phyloP scores from a whole-genome alignment of 2,797 vertebrate species.

The Gymnocypris eckloni region DNA sequence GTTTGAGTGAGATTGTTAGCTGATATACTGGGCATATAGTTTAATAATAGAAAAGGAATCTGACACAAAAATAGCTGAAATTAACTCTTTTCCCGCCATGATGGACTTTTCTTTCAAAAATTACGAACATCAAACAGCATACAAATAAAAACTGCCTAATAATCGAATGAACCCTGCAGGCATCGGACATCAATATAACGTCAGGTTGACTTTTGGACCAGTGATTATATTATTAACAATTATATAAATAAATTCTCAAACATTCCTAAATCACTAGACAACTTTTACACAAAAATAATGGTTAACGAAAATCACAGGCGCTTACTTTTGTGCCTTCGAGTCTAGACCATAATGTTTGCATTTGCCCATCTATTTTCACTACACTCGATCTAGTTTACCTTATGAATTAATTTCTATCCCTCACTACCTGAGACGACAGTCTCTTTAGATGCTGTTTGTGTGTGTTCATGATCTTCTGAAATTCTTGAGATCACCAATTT shows the following conservation, averaged over 20 bases:
- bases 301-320: too few species aligned
- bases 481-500: conserved; percentile 10
- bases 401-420: not conserved
- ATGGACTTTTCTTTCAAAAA: too few species aligned
- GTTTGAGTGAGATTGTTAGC: not conserved
- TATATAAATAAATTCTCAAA: not conserved
- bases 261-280: not conserved
- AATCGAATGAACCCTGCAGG: too few species aligned
- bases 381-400: not conserved
- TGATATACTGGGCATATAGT: not conserved
- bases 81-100: too few species aligned
- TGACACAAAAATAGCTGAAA: not conserved
- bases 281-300: not conserved
- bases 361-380: not conserved
- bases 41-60: not conserved
- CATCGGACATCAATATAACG: too few species aligned
- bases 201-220: too few species aligned
- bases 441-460: not conserved
- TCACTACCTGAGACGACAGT: not conserved
- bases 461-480: conserved; percentile 14
- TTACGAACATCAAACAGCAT: too few species aligned
- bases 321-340: not conserved
- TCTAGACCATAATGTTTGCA: not conserved
- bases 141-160: too few species aligned
- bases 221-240: too few species aligned